These are phyloP conservation scores for Thymelicus sylvestris DNA, from an alignment of 2,888 invertebrate genomes.

Conservation along the genomic window DNA sequence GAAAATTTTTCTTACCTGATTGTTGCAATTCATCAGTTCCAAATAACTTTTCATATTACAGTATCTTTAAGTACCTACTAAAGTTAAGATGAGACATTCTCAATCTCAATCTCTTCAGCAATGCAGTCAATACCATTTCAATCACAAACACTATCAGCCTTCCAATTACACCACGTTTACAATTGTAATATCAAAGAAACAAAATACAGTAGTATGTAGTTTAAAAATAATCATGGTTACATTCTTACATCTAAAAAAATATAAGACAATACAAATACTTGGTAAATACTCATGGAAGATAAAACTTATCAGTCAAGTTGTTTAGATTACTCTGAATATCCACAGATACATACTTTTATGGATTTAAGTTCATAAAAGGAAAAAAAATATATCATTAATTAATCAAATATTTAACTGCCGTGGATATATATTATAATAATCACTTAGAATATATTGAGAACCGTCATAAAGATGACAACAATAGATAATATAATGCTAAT, in stretches of 20 bases:
- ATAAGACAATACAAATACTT: constrained; percentile 24
- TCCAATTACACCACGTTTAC: constrained; percentile 19
- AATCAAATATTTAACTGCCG: no score
- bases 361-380: no score
- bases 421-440: not conserved
- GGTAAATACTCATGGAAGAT: constrained; percentile 35
- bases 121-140: constrained; percentile 17
- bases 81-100: constrained; percentile 14
- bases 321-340: constrained; percentile 16
- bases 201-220: constrained; percentile 21
- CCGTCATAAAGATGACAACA: no score
- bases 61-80: constrained; percentile 26
- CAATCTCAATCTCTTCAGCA: constrained; percentile 14
- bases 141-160: constrained; percentile 28
- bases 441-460: no score
- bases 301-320: constrained; percentile 28
- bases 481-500: not conserved
- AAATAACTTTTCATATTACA: constrained; percentile 17
- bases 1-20: no score
- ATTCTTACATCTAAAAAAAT: constrained; percentile 34
- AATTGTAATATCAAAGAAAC: constrained; percentile 12
- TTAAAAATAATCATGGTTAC: constrained; percentile 24
- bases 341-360: constrained; percentile 1
- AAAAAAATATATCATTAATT: no score
- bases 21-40: not conserved